These are phyloP conservation scores for Cololabis saira DNA, from an alignment of 2,113 vertebrate species.

Conservation along the genomic window DNA sequence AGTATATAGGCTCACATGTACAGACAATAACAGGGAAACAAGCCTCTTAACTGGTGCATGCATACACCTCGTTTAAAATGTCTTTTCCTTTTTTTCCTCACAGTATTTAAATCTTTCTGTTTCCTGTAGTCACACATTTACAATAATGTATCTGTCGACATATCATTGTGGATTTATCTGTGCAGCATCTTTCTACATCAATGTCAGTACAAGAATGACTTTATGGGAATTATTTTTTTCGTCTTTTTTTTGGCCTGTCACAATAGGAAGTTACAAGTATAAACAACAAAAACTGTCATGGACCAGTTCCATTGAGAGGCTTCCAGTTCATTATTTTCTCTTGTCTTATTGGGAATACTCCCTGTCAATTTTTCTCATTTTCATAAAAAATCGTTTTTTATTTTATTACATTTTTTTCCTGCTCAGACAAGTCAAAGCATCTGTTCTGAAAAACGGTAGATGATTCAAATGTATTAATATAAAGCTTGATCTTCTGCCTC, in stretches of 20 bases:
- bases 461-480: not conserved
- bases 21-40: slow-evolving; percentile 29
- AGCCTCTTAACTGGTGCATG: slow-evolving; percentile 27
- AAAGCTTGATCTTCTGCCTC: no score
- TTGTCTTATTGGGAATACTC: not conserved
- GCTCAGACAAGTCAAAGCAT: not conserved
- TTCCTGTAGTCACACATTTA: not conserved
- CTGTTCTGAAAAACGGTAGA: not conserved
- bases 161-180: not conserved
- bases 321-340: not conserved
- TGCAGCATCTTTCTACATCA: slow-evolving; percentile 6
- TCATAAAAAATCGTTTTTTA: no score
- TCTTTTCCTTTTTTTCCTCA: not conserved
- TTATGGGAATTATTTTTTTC: not conserved
- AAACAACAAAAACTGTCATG: slow-evolving; percentile 1
- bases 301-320: not conserved
- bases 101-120: not conserved
- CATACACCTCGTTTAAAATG: not conserved
- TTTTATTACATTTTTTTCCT: not conserved
- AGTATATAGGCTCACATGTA: slow-evolving; percentile 21
- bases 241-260: not conserved
- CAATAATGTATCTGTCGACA: not conserved
- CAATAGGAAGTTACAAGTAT: not conserved
- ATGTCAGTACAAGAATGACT: slow-evolving; percentile 6
- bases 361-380: not conserved